These are phyloP conservation scores for Drosophila mimica DNA, from an alignment of 2,888 invertebrate species.

Conservation along the genomic window DNA sequence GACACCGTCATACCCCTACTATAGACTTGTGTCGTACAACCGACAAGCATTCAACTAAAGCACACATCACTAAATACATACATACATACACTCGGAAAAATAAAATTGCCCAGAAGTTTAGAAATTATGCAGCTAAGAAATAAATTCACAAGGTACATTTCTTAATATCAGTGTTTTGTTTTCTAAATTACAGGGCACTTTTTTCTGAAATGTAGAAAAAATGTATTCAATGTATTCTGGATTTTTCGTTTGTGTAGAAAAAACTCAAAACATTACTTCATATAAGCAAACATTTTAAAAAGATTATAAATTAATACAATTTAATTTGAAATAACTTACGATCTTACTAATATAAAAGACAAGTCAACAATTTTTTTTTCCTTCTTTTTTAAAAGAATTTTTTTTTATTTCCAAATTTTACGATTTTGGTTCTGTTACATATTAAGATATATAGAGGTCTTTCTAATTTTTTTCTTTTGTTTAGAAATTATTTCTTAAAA, in stretches of 20 bases:
- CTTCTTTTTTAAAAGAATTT: background rate
- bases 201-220: background rate
- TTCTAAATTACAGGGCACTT: background rate
- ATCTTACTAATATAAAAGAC: background rate
- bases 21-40: conserved; percentile 25
- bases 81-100: background rate
- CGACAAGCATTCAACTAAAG: conserved; percentile 19
- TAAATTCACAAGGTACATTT: background rate
- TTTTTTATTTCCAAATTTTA: background rate
- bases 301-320: background rate
- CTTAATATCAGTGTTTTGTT: background rate
- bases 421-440: background rate
- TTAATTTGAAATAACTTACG: background rate
- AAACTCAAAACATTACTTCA: background rate
- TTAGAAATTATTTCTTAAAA: background rate
- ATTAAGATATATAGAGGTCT: background rate
- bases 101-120: background rate
- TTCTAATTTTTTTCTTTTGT: background rate
- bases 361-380: background rate
- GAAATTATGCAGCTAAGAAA: background rate
- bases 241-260: background rate
- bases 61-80: conserved; percentile 13
- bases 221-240: background rate
- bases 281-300: background rate
- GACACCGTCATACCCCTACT: conserved; percentile 11